Conservation (phyloP, 2,113 vertebrate genomes). For the Struthio camelus region DNA sequence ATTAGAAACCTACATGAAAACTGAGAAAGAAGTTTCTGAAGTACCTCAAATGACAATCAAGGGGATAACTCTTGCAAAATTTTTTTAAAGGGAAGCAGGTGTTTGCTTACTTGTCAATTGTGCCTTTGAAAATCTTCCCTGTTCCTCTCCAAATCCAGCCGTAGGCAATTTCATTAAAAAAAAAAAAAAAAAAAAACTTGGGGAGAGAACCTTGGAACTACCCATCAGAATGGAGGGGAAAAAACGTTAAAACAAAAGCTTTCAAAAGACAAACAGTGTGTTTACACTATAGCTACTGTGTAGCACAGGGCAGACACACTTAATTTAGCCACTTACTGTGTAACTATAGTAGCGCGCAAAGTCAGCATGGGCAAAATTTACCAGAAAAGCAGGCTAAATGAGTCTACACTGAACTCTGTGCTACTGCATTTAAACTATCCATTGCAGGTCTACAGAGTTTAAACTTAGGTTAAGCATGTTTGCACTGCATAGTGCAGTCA, state of each 20-base stretch:
- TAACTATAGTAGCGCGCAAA: rapidly evolving
- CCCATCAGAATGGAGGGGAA: neutral
- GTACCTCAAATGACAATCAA: neutral
- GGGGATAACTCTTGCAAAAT: neutral
- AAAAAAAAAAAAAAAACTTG: neutral
- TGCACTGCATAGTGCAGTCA: neutral
- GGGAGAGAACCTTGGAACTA: neutral
- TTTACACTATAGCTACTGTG: neutral
- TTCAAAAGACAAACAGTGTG: neutral
- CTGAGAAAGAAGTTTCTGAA: neutral
- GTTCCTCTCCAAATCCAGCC: neutral
- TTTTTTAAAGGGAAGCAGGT: neutral
- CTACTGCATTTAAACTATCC: neutral
- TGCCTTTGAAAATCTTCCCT: neutral
- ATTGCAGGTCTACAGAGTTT: neutral
- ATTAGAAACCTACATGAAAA: neutral
- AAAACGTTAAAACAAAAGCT: neutral
- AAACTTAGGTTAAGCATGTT: neutral
- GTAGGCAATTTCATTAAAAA: neutral
- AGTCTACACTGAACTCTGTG: neutral
- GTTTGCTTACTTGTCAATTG: neutral
- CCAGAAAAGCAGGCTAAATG: neutral
- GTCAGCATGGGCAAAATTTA: rapidly evolving
- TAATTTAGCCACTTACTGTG: neutral
- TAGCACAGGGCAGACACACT: neutral